Evolutionary conservation across 35 echinoderm and acorn worm genomes (phyloP), one percentile per base, ranked within the genome.

Genomic region (Acanthaster planci): DNA sequence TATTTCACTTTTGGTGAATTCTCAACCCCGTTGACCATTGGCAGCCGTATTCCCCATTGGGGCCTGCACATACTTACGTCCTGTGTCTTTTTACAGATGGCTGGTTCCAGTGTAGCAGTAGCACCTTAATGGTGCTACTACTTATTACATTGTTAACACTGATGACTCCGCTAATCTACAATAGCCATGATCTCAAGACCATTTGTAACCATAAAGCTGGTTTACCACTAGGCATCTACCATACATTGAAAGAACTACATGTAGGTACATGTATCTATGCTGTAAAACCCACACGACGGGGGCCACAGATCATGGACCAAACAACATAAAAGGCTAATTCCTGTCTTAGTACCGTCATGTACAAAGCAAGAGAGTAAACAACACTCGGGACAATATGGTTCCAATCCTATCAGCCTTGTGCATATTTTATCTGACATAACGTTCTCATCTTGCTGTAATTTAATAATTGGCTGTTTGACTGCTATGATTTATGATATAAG

Each of bases 401-500:
- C n/a, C n/a, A n/a, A n/a, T n/a, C n/a, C n/a, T n/a, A n/a, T n/a
- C n/a, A n/a, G n/a, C n/a, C n/a, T n/a, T n/a, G n/a, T n/a, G n/a
- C n/a, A n/a, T n/a, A n/a, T n/a, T n/a, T n/a, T n/a, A n/a, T n/a
- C n/a, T n/a, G 5, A 4, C 27, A 2, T 26, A 2, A 59, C 19
- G 1, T 0, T 26, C 0, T 4, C 16, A 0, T 18, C 16, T 0
- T 18, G 27, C 55, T n/a, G 18, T 0, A 7, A 0, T 59, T 1
- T 16, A 59, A n/a, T 26, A 59, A 59, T 4, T 26, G 27, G n/a
- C n/a, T n/a, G n/a, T n/a, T n/a, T 21, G 55, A 10, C 55, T 21
- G 2, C 55, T 3, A 1, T 0, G 6, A 58, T 58, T 26, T 1
- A 26, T 85, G 91, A 88, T 51, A 55, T 93, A 89, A n/a, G n/a